Evolutionary conservation across 2,797 vertebrate genomes (phyloP), one percentile per base, ranked within the genome.

Genomic region (Spinus olivaceus): DNA sequence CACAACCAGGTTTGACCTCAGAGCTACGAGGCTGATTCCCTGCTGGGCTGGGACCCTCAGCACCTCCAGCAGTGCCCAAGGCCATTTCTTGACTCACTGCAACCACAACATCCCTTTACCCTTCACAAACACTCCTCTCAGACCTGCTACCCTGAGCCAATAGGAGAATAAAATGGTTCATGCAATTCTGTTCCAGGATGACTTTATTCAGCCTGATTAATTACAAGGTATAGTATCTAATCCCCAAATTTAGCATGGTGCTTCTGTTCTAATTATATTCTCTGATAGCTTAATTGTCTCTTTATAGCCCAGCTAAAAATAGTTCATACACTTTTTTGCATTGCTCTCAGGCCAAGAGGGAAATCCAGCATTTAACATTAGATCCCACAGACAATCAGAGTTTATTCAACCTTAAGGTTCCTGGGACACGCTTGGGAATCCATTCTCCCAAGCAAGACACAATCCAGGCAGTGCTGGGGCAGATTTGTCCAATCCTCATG

Each of bases 161-260:
- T 17, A 56, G 17, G 61, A 37, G 22, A 77, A 60, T 33, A 53
- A 86, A 84, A 61, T 10, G 1, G 12, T 35, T 76, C 44, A 41
- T 44, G 47, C 21, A 90, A 37, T 94, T 92, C 53, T 74, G 24
- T 16, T 86, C 12, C 10, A 49, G 20, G 51, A 91, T 84, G 27
- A 73, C 37, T 81, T 88, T 28, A 86, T 88, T 90, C 42, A n/a
- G 14, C 20, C 60, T 95, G 87, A 91, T 92, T 90, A 90, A 94
- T 94, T 92, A 64, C 73, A 81, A 91, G 59, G n/a, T 14, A 1
- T 49, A 72, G 33, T 79, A 79, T 60, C 59, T 82, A 91, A 76
- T 81, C 37, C 70, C 70, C 70, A 91, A 64, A 86, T 91, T 91
- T 64, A 81, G 72, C 77, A 47, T 3, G 4, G 37, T 77, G 63